A percentile compares a stretch with the other conserved stretches of the same genome.
Evolutionary conservation across 2,113 vertebrate species (phyloP).

Genomic region (Dasyornis broadbenti): DNA sequence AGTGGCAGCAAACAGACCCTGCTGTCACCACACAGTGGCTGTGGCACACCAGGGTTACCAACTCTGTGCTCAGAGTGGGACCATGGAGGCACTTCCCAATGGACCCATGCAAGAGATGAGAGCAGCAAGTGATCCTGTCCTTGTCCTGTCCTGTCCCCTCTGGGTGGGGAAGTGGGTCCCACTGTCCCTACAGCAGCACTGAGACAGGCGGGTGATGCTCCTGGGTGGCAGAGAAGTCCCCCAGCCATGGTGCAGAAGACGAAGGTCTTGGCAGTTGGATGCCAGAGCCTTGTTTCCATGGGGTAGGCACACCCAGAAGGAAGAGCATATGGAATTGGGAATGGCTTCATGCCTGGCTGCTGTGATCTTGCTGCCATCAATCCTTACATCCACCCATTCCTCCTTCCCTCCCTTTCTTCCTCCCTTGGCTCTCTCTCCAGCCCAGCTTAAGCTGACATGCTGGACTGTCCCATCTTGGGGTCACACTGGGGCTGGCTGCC

Average conservation of each 20-base stretch:
- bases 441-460: background rate
- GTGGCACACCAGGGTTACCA: background rate
- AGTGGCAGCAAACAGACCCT: slow-evolving; percentile 1
- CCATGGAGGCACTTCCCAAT: rapidly evolving
- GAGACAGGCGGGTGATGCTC: rapidly evolving
- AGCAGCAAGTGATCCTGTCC: background rate
- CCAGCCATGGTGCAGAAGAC: background rate
- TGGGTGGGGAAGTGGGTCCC: background rate
- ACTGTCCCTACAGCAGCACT: background rate
- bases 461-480: background rate
- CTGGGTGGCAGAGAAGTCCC: background rate
- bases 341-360: background rate
- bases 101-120: rapidly evolving
- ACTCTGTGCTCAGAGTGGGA: background rate
- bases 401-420: background rate
- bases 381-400: background rate
- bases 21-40: background rate
- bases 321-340: background rate
- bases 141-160: background rate
- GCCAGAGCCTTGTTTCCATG: background rate
- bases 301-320: background rate
- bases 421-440: background rate
- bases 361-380: background rate
- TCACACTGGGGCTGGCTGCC: background rate
- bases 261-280: background rate